These are phyloP conservation scores for Rissa tridactyla DNA, from an alignment of 2,113 vertebrate species.

Conservation along the genomic window DNA sequence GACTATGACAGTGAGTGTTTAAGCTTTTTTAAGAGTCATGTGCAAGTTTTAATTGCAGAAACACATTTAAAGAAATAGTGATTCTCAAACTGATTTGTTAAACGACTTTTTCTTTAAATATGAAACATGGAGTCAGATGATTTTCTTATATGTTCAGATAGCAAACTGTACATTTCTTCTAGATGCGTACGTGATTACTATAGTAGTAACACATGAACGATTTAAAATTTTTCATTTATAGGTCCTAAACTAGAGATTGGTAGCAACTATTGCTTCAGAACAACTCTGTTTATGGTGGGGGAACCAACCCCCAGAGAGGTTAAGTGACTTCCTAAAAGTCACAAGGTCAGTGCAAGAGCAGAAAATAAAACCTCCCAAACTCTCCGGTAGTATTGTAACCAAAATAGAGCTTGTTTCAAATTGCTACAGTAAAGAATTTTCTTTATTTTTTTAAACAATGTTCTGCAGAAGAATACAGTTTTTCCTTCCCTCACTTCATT, in stretches of 20 bases:
- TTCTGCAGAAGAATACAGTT: background rate
- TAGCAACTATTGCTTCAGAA: background rate
- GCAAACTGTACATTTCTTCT: background rate
- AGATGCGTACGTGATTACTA: background rate
- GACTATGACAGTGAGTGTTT: slow-evolving; percentile 83
- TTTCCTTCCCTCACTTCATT: background rate
- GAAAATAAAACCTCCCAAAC: background rate
- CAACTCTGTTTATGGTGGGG: background rate
- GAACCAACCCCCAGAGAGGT: background rate
- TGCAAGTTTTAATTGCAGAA: background rate
- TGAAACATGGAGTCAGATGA: background rate
- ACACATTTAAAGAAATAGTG: background rate
- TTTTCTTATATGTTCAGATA: background rate
- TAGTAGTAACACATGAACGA: background rate
- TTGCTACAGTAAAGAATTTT: background rate
- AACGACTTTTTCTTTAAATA: background rate
- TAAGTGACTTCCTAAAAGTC: background rate
- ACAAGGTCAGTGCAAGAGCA: background rate
- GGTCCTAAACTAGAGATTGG: background rate
- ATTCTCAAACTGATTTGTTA: background rate
- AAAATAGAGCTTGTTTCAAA: background rate
- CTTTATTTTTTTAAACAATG: background rate
- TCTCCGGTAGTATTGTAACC: background rate
- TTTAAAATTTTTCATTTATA: background rate
- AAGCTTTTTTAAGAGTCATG: background rate